These are phyloP conservation scores for Lasioglossum vierecki DNA, from an alignment of 2,888 invertebrate species.

Conservation along the genomic window DNA sequence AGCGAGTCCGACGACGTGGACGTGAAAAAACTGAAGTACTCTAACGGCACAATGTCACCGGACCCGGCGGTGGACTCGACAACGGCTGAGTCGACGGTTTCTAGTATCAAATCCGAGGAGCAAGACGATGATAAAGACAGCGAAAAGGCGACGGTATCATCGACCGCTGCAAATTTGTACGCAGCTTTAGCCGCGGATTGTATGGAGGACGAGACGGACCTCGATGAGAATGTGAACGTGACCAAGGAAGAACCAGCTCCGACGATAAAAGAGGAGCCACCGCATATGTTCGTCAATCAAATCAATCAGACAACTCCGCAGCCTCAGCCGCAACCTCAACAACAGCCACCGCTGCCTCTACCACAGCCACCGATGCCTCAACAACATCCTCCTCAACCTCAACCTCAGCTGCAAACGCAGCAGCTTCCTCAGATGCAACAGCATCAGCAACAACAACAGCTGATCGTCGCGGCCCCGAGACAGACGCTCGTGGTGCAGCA, in stretches of 20 bases:
- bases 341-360: slow-evolving; percentile 4
- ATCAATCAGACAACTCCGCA: slow-evolving; percentile 56
- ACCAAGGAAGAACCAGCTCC: slow-evolving; percentile 68
- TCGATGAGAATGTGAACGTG: slow-evolving; percentile 84
- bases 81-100: slow-evolving; percentile 84
- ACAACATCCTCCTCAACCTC: slow-evolving; percentile 28
- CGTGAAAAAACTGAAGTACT: slow-evolving; percentile 83
- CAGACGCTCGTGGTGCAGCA: slow-evolving; percentile 85
- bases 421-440: slow-evolving; percentile 50
- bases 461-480: slow-evolving; percentile 83
- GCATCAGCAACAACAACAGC: slow-evolving; percentile 81
- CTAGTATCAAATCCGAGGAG: slow-evolving; percentile 84
- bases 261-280: slow-evolving; percentile 71
- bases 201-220: slow-evolving; percentile 89
- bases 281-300: slow-evolving; percentile 68
- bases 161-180: slow-evolving; percentile 93
- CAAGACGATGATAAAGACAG: slow-evolving; percentile 85
- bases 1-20: slow-evolving; percentile 84
- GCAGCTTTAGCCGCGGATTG: slow-evolving; percentile 94
- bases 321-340: slow-evolving; percentile 11
- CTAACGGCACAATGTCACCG: slow-evolving; percentile 82
- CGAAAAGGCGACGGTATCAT: slow-evolving; percentile 88
- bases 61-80: slow-evolving; percentile 81
- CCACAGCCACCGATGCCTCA: slow-evolving; percentile 26
- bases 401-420: slow-evolving; percentile 25